phyloP scores from a whole-genome alignment of 2,888 invertebrate species.

The Polia nebulosa region DNA sequence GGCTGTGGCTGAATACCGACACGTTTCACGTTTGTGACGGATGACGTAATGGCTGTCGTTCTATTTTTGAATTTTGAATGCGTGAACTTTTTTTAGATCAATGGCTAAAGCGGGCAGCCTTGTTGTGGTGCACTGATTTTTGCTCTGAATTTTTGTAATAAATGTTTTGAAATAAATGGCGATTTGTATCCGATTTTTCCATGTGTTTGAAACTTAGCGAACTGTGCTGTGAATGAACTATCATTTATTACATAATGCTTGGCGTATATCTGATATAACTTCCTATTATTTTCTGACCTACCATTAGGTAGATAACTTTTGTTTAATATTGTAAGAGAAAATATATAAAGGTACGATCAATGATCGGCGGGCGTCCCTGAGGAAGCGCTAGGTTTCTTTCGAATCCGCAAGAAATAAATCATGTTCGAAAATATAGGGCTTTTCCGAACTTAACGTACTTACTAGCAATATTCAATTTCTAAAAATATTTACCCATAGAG shows the following conservation, averaged over 20 bases:
- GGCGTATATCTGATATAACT: too few species aligned
- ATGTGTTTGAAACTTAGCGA: background rate
- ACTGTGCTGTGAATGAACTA: background rate
- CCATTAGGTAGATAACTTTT: too few species aligned
- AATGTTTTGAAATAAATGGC: background rate
- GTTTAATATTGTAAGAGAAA: background rate
- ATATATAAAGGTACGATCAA: background rate
- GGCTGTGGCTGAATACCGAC: conserved; percentile 22
- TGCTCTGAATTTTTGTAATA: background rate
- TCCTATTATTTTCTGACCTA: too few species aligned
- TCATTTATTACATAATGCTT: background rate
- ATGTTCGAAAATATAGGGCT: conserved; percentile 3
- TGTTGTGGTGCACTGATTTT: background rate
- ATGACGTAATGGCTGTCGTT: conserved; percentile 44
- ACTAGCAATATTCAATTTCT: too few species aligned
- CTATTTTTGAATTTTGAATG: conserved; percentile 49
- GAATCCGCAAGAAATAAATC: background rate
- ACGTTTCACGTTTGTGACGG: conserved; percentile 43
- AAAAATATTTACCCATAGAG: too few species aligned
- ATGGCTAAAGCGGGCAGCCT: background rate
- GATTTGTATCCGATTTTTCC: background rate
- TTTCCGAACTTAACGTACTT: background rate
- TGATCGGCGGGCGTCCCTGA: background rate
- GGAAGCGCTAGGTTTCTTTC: background rate
- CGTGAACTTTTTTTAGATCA: conserved; percentile 29